phyloP scores from a whole-genome alignment of 1,140 invertebrate species.

The Ceratosolen fusciceps region DNA sequence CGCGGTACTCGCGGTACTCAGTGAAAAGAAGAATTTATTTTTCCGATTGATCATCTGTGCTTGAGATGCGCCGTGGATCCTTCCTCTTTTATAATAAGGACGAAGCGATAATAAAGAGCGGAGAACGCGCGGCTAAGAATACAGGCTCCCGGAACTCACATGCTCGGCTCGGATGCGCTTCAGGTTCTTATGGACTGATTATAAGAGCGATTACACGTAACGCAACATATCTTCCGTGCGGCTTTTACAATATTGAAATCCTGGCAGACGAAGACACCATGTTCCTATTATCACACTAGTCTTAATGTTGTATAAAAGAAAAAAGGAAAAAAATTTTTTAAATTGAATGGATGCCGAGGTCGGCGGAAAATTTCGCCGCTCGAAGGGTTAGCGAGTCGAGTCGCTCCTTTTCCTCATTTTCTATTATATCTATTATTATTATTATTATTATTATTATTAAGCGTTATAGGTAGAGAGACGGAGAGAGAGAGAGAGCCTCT shows the following conservation, averaged over 20 bases:
- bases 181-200: not conserved
- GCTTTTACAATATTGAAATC: slow-evolving; percentile 18
- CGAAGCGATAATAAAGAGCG: no score
- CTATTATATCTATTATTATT: no score
- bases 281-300: slow-evolving; percentile 72
- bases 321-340: slow-evolving; percentile 22
- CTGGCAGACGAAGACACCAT: slow-evolving; percentile 65
- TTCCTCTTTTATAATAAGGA: no score
- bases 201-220: not conserved
- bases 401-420: slow-evolving; percentile 29
- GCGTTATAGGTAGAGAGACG: no score
- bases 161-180: not conserved
- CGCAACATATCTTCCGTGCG: slow-evolving; percentile 57
- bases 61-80: no score
- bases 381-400: not conserved
- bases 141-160: not conserved
- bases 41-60: no score
- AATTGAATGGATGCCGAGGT: no score
- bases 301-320: slow-evolving; percentile 58
- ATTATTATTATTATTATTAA: no score
- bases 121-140: no score
- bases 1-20: no score
- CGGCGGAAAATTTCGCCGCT: slow-evolving; percentile 22
- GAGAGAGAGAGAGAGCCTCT: slow-evolving; percentile 1
- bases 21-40: no score